Evolutionary conservation across 2,113 vertebrate species (phyloP).

Genomic region (Melanerpes formicivorus): DNA sequence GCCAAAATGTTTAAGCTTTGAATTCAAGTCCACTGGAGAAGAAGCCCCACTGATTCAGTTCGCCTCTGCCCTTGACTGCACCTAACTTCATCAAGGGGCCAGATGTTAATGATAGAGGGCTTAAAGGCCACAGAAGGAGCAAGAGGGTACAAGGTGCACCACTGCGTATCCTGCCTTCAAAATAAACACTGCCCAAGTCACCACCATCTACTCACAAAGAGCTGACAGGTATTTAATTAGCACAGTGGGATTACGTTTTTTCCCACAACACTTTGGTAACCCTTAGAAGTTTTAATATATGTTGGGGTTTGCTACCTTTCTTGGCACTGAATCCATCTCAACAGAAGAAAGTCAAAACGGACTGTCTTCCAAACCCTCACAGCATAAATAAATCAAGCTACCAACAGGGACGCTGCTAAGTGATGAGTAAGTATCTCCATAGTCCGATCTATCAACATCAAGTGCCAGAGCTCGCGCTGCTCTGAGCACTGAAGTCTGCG

Average conservation of each 20-base stretch:
- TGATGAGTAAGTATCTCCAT: not conserved
- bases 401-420: not conserved
- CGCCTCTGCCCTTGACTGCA: not conserved
- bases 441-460: not conserved
- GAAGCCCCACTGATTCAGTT: not conserved
- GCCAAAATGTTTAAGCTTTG: constrained; percentile 34
- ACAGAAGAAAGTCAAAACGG: not conserved
- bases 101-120: not conserved
- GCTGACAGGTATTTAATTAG: not conserved
- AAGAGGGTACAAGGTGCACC: not conserved
- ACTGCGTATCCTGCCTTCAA: not conserved
- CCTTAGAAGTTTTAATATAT: not conserved
- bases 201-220: not conserved
- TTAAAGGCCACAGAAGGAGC: not conserved
- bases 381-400: not conserved
- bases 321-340: not conserved
- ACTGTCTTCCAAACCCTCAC: not conserved
- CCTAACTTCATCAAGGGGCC: not conserved
- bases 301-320: not conserved
- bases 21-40: not conserved
- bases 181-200: not conserved
- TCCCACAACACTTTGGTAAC: not conserved
- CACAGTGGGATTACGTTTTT: not conserved
- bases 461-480: not conserved
- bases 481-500: not conserved